Percentiles rank a stretch among this genome's conserved stretches.
Conservation (phyloP, 2,113 vertebrate genomes). For the Lepisosteus oculatus region DNA sequence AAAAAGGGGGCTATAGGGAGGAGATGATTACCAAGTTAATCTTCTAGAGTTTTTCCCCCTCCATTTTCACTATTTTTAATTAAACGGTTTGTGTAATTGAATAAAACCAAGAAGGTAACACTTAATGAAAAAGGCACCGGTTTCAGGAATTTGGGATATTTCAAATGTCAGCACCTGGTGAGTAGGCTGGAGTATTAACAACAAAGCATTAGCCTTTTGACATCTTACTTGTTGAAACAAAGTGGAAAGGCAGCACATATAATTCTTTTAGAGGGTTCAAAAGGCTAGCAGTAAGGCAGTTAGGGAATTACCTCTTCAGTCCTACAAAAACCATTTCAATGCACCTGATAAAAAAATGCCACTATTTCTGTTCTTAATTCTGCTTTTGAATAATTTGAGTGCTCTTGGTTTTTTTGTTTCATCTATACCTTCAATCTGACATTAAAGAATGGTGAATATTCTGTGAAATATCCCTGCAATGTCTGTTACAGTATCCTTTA, state of each 20-base stretch:
- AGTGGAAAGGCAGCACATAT: conserved; percentile 16
- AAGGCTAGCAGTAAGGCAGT: conserved; percentile 22
- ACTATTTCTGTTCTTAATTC: not conserved
- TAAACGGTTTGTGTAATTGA: conserved; percentile 17
- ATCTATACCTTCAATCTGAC: not conserved
- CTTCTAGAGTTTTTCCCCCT: not conserved
- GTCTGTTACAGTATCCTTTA: not conserved
- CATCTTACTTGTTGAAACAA: conserved; percentile 34
- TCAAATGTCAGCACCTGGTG: conserved; percentile 29
- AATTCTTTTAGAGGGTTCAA: conserved; percentile 23
- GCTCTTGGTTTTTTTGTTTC: not conserved
- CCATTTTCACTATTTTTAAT: conserved; percentile 5
- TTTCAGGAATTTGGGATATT: conserved; percentile 18
- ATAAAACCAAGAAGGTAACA: conserved; percentile 6
- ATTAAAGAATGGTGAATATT: not conserved
- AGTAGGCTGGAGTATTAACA: conserved; percentile 5
- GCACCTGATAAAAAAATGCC: not conserved
- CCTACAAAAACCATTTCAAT: no score
- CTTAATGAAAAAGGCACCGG: not conserved
- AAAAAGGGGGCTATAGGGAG: no score
- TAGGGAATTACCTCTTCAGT: not conserved
- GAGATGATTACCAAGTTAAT: no score
- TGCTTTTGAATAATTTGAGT: not conserved
- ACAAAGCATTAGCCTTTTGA: conserved; percentile 14
- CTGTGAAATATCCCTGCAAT: conserved; percentile 16